Base-by-base conservation (phyloP, 1,140 invertebrate genomes). In the Bombus confusus region DNA sequence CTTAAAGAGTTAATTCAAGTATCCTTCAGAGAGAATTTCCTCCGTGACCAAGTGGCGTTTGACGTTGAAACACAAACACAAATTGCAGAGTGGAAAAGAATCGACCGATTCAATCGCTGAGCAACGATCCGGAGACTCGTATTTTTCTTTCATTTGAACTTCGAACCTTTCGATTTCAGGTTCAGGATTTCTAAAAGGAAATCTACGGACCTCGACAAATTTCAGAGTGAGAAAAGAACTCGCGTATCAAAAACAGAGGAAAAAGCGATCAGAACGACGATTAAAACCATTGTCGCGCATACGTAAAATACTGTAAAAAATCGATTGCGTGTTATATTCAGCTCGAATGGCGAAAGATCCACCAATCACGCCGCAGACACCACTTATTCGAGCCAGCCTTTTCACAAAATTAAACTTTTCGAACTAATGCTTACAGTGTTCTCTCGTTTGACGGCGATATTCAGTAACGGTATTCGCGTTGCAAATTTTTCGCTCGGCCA, bases 1-100 rank as follows among this genome's bases (percentile, higher is more conserved):
- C 69, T 82, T 82, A 82, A 82, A 62, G 71, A 59, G 80, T 82
- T 82, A 82, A 82, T 82, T 82, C 80, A 18, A 82, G 80, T 31
- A 75, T 59, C 41, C 52, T 64, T 74, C 80, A 31, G 80, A 57
- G 80, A 52, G 71, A 64, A 82, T 47, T 75, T 82, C 71, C 57
- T 82, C 62, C 71, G 80, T 82, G 80, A 75, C 71, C 52, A 47
- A 82, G 80, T 82, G 71, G 47, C 80, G 57, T 82, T 82, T 72
- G 64, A 75, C 80, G 69, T 64, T 31, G 59, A 62, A 82, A 43
- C 80, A 62, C 80, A 75, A 82, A 82, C 59, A 43, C 74, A 82
- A 73, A 82, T 43, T 62, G 57, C 57, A 64, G 75, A 78, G 37
- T 13, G 57, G 59, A 4, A 41, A 31, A 34, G 37, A 77, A 41